Conservation (phyloP, 2,113 vertebrate genomes). For the Indicator indicator region DNA sequence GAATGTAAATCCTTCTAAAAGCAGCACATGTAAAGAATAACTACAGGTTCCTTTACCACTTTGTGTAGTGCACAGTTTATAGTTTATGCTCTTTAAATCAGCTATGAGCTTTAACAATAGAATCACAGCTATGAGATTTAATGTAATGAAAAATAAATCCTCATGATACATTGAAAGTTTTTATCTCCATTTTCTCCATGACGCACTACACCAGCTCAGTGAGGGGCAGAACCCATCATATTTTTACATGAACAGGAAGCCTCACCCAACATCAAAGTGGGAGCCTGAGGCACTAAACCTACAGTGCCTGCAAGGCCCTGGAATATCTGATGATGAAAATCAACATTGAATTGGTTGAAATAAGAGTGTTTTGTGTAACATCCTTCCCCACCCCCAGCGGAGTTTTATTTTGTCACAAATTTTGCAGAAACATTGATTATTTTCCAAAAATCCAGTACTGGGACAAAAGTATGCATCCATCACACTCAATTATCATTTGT, state of each 20-base stretch:
- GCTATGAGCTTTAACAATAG: neutral
- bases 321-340: neutral
- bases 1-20: neutral
- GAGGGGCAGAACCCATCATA: accelerated
- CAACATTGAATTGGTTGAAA: neutral
- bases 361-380: neutral
- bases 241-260: neutral
- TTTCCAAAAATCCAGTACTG: neutral
- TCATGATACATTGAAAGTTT: neutral
- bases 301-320: neutral
- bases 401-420: neutral
- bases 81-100: neutral
- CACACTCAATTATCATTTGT: neutral
- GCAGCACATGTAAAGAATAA: neutral
- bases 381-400: neutral
- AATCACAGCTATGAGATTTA: neutral
- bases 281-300: neutral
- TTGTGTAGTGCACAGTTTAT: too few species aligned
- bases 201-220: neutral
- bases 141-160: neutral
- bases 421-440: neutral
- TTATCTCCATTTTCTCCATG: neutral
- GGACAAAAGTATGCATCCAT: neutral
- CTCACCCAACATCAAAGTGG: neutral
- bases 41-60: neutral